These are phyloP conservation scores for Entomobrya multifasciata DNA, from an alignment of 2,888 invertebrate genomes.

Conservation along the genomic window DNA sequence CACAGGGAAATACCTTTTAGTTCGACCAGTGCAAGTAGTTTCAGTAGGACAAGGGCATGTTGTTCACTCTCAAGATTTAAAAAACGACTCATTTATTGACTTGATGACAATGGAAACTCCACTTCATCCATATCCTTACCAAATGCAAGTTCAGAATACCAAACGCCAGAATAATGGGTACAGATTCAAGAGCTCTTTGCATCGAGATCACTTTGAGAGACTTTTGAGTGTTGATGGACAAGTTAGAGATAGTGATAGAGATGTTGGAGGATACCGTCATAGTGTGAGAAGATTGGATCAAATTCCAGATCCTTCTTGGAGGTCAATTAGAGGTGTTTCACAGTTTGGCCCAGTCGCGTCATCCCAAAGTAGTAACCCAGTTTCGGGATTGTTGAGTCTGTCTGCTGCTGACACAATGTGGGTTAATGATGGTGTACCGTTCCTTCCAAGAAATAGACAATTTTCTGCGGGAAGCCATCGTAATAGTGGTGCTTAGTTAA, in stretches of 20 bases:
- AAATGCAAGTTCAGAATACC: neutral
- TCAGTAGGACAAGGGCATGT: conserved; percentile 55
- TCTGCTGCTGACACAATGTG: conserved; percentile 55
- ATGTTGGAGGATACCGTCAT: neutral
- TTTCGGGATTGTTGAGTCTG: conserved; percentile 33
- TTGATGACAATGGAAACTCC: conserved; percentile 54
- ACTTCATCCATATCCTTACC: neutral
- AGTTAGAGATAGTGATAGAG: conserved; percentile 54
- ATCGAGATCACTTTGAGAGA: conserved; percentile 61
- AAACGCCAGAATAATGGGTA: conserved; percentile 47
- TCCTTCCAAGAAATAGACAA: conserved; percentile 41
- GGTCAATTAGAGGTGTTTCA: conserved; percentile 60
- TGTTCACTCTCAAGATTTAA: conserved; percentile 59
- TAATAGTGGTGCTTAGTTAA: too few relatives aligned
- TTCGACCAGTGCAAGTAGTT: conserved; percentile 59
- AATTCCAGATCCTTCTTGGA: conserved; percentile 57
- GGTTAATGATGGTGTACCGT: conserved; percentile 61
- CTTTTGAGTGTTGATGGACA: conserved; percentile 58
- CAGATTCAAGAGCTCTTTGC: conserved; percentile 51
- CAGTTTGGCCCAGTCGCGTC: conserved; percentile 59
- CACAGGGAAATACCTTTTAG: conserved; percentile 44
- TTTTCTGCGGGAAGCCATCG: neutral
- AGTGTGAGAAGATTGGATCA: conserved; percentile 44
- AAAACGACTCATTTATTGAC: conserved; percentile 54
- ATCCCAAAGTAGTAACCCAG: neutral